Percentiles rank a stretch among this genome's conserved stretches.
phyloP scores from a whole-genome alignment of 2,888 invertebrate genomes.

The Buathra laborator region DNA sequence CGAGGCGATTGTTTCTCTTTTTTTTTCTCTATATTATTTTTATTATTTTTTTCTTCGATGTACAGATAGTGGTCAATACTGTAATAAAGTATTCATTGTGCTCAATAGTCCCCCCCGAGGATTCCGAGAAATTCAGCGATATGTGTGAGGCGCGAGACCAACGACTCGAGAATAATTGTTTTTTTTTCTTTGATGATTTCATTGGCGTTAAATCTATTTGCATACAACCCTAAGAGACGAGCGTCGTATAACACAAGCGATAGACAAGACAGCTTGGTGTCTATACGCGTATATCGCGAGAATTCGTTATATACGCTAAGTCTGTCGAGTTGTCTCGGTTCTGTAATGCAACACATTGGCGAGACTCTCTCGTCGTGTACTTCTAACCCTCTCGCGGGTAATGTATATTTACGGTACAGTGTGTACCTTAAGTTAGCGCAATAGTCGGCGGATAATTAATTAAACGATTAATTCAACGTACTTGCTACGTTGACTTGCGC shows the following conservation, averaged over 20 bases:
- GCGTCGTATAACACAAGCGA: conserved; percentile 44
- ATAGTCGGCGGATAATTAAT: conserved; percentile 70
- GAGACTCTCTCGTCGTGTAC: conserved; percentile 44
- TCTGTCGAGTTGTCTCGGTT: conserved; percentile 37
- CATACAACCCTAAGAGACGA: conserved; percentile 34
- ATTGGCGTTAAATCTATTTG: conserved; percentile 51
- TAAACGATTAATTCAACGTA: conserved; percentile 68
- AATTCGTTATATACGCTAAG: neutral
- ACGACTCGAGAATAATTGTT: conserved; percentile 63
- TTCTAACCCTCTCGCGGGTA: conserved; percentile 12
- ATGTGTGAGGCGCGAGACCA: conserved; percentile 61
- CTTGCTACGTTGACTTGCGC: conserved; percentile 38
- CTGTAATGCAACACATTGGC: conserved; percentile 34
- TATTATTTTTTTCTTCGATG: neutral
- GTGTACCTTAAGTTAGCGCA: conserved; percentile 61
- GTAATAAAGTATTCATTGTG: conserved; percentile 54
- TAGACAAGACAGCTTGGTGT: conserved; percentile 39
- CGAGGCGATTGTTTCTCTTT: conserved; percentile 45
- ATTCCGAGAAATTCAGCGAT: conserved; percentile 49
- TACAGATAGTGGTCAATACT: conserved; percentile 23
- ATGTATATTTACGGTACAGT: conserved; percentile 13
- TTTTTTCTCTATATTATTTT: conserved; percentile 10
- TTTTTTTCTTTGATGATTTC: conserved; percentile 33
- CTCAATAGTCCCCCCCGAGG: conserved; percentile 23
- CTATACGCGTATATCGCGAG: neutral